Evolutionary conservation across 2,113 vertebrate genomes (phyloP).

Genomic region (Zosterops japonicus): DNA sequence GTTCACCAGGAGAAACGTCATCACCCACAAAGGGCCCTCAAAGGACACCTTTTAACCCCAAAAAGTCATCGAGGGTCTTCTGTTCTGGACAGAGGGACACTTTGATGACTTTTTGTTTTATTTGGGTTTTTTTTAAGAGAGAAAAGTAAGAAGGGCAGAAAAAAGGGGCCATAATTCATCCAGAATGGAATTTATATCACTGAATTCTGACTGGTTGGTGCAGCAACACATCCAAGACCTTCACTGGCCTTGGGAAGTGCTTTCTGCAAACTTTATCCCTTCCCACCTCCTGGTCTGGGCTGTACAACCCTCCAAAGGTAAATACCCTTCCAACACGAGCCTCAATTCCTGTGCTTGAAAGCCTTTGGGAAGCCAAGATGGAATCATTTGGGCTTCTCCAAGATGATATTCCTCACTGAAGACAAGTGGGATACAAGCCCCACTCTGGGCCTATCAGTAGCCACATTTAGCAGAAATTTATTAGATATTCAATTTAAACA

Average conservation of each 20-base stretch:
- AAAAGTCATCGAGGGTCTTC: neutral
- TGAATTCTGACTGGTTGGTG: neutral
- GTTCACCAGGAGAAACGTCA: conserved; percentile 71
- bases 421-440: neutral
- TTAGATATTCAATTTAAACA: neutral
- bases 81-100: neutral
- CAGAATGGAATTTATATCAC: neutral
- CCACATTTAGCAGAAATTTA: neutral
- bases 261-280: neutral
- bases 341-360: neutral
- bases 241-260: neutral
- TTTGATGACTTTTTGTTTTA: neutral
- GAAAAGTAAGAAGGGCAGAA: neutral
- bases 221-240: neutral
- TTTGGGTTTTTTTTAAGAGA: neutral
- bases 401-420: neutral
- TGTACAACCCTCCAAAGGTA: neutral
- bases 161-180: neutral
- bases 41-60: neutral
- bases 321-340: neutral
- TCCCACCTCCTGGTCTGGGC: neutral
- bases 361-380: neutral
- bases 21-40: conserved; percentile 65
- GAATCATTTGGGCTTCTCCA: neutral
- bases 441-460: neutral